phyloP scores from a whole-genome alignment of 2,797 vertebrate genomes.

The Masticophis lateralis region DNA sequence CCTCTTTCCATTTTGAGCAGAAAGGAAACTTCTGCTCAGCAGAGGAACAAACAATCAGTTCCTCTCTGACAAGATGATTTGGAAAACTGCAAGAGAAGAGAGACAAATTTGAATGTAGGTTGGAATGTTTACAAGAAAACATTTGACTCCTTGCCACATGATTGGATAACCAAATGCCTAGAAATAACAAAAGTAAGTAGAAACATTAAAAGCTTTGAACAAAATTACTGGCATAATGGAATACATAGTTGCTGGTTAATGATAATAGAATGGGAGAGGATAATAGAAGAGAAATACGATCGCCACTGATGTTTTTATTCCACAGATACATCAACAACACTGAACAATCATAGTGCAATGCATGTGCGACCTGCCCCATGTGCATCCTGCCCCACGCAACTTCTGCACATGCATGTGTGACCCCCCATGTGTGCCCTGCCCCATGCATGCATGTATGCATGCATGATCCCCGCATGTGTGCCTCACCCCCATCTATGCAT shows the following conservation, averaged over 20 bases:
- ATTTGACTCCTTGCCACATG: too few species aligned
- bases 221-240: background rate
- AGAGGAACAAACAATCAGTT: background rate
- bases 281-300: background rate
- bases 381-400: too few species aligned
- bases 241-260: background rate
- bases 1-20: background rate
- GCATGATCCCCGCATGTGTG: too few species aligned
- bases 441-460: too few species aligned
- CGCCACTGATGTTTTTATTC: background rate
- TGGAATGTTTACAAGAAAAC: background rate
- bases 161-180: background rate
- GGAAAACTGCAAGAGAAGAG: background rate
- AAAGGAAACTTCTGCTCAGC: background rate
- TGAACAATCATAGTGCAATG: background rate
- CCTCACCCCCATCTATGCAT: too few species aligned
- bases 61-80: background rate
- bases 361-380: too few species aligned
- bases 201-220: background rate
- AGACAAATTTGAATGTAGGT: background rate
- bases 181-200: background rate
- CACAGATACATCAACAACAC: background rate
- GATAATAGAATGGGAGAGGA: too few species aligned
- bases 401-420: too few species aligned
- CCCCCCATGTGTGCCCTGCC: too few species aligned